Conservation (phyloP, 2,113 vertebrate genomes). For the Pseudorhombus dupliciocellatus region DNA sequence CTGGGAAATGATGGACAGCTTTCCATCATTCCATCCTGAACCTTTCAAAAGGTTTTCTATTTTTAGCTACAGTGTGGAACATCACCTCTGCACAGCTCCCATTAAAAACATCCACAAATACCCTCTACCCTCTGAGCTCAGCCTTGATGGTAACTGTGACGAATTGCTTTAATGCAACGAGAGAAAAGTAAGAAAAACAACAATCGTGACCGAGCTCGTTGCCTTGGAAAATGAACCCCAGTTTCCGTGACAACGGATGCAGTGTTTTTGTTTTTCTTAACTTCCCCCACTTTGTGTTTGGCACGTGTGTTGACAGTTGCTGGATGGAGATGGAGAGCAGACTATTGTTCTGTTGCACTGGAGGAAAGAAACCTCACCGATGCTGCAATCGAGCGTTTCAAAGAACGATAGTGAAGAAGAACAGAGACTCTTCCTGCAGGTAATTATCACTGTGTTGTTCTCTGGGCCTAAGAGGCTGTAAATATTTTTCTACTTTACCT, state of each 20-base stretch:
- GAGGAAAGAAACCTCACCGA: neutral
- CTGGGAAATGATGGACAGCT: constrained; percentile 1
- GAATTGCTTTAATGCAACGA: constrained; percentile 15
- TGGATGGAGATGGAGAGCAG: constrained; percentile 26
- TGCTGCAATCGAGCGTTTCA: neutral
- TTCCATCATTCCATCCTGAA: neutral
- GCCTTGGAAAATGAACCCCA: constrained; percentile 20
- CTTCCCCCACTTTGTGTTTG: constrained; percentile 26
- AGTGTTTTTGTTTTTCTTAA: constrained; percentile 49
- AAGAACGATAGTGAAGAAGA: neutral
- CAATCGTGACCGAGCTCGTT: neutral
- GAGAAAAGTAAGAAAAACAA: neutral
- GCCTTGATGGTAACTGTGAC: neutral
- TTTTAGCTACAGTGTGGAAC: neutral
- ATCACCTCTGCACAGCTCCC: neutral
- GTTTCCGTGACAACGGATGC: constrained; percentile 51
- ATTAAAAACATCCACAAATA: neutral
- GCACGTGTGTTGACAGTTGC: constrained; percentile 47
- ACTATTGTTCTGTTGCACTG: neutral
- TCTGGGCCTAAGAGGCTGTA: too few relatives aligned
- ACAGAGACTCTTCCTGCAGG: constrained; percentile 2
- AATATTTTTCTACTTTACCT: neutral
- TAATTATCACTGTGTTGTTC: constrained; percentile 3
- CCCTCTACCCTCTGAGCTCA: neutral
- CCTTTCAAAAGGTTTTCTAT: neutral